Base-by-base conservation (phyloP, 2,113 vertebrate genomes). In the Monarcha castaneiventris region DNA sequence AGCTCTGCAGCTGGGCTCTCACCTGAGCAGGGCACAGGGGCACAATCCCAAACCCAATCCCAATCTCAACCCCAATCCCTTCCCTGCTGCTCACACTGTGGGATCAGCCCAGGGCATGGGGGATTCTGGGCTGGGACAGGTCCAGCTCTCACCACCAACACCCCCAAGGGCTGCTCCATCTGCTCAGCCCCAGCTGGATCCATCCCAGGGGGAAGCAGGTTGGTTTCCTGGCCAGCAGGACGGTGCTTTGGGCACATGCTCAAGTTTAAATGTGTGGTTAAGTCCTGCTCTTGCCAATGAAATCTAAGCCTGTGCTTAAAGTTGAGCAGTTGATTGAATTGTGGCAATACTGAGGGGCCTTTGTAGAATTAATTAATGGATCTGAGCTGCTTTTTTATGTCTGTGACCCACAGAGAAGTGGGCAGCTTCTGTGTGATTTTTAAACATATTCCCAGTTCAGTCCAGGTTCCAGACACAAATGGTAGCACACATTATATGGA, bases 291-390 rank as follows among this genome's bases (percentile, higher is more conserved):
- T 9, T 32, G 30, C 35, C 73, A 84, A 35, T 11, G 80, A 90
- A 93, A 87, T 17, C 61, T 5, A 81, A 87, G 16, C 15, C 61
- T 14, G 56, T 61, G 76, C 76, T 35, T 56, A 21, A 77, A 79
- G 62, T 1, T 23, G 59, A 83, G 87, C 43, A 66, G 32, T 68
- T 91, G 62, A 63, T 66, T 79, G 81, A 71, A 76, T 26, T 44
- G 75, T 72, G 78, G 74, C 84, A 68, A 76, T 41, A 84, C 84
- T 95, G 93, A 91, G 76, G 5, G 0, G 52, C 73, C 69, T 96
- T 91, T 96, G 89, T 90, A 67, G 84, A 83, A 83, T 88, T 91
- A 95, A 96, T 92, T 79, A 79, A 93, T 80, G 49, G 81, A 59
- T 69, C 66, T 35, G 78, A 94, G 63, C 51, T 85, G 63, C 51